Conservation (phyloP, 2,113 vertebrate genomes). For the Pygoscelis adeliae region DNA sequence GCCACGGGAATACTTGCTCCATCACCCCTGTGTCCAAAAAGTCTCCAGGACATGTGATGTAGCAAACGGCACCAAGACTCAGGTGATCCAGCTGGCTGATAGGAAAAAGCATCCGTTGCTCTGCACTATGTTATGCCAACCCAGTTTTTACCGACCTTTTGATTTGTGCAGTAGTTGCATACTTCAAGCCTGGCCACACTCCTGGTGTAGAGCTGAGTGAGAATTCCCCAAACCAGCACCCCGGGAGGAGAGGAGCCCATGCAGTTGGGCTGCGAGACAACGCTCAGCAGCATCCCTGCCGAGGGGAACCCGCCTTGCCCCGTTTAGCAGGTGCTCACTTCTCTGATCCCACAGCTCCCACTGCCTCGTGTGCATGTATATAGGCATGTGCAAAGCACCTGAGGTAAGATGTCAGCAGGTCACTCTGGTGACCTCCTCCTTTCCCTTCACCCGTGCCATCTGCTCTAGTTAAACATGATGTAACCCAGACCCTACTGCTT, state of each 20-base stretch:
- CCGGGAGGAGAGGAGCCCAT: background rate
- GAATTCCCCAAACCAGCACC: background rate
- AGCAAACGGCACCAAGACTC: background rate
- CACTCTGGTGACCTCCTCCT: background rate
- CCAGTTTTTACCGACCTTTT: background rate
- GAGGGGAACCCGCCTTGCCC: background rate
- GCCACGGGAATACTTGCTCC: rapidly evolving
- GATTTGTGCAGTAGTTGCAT: background rate
- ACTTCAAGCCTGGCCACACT: background rate
- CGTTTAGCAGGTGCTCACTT: background rate
- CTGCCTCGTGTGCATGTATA: rapidly evolving
- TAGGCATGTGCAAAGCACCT: background rate
- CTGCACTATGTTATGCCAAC: background rate
- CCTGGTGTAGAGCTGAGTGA: background rate
- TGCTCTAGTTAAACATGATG: background rate
- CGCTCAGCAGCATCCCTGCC: rapidly evolving
- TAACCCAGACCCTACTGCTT: no score
- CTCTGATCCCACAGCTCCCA: background rate
- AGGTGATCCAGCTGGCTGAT: background rate
- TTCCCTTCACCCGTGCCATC: background rate
- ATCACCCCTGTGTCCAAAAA: background rate
- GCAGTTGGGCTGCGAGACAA: rapidly evolving
- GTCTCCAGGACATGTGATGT: rapidly evolving
- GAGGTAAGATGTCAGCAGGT: background rate
- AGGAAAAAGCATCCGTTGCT: background rate